A percentile compares a stretch with the other conserved stretches of the same genome.
Evolutionary conservation across 1,140 invertebrate genomes (phyloP).

Genomic region (Drosophila nikananu): DNA sequence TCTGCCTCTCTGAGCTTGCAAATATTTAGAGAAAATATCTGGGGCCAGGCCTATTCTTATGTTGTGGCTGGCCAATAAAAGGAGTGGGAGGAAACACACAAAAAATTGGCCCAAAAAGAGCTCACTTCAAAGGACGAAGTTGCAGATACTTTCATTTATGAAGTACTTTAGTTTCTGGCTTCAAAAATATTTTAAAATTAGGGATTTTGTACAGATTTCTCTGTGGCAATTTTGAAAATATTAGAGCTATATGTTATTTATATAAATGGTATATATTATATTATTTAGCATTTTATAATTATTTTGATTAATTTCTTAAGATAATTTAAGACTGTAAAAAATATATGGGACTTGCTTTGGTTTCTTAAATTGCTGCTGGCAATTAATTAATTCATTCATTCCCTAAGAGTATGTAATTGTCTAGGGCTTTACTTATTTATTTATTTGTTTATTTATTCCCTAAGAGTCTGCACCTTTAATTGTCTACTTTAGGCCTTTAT

Average conservation of each 20-base stretch:
- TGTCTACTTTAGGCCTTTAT: too few species aligned
- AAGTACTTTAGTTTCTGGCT: neutral
- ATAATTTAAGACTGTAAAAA: neutral
- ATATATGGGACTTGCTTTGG: too few species aligned
- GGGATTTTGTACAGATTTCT: neutral
- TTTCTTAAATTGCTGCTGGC: too few species aligned
- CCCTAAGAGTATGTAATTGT: too few species aligned
- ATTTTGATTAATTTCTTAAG: neutral
- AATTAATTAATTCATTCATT: too few species aligned
- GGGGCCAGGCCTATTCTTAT: constrained; percentile 1
- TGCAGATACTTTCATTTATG: neutral
- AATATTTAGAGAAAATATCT: constrained; percentile 40
- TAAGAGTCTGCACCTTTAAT: too few species aligned
- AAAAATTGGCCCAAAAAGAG: neutral
- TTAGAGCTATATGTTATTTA: too few species aligned
- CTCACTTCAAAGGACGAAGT: neutral
- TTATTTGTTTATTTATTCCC: too few species aligned
- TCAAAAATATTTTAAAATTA: neutral
- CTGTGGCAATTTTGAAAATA: too few species aligned
- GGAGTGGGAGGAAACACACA: neutral
- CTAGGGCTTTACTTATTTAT: too few species aligned
- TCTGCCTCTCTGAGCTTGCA: constrained; percentile 5
- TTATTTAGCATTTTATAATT: neutral
- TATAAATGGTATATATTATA: too few species aligned
- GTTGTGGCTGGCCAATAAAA: constrained; percentile 22